Percentiles rank a stretch among this genome's conserved stretches.
Conservation (phyloP, 1,140 invertebrate species). For the Saxidomus purpurata region DNA sequence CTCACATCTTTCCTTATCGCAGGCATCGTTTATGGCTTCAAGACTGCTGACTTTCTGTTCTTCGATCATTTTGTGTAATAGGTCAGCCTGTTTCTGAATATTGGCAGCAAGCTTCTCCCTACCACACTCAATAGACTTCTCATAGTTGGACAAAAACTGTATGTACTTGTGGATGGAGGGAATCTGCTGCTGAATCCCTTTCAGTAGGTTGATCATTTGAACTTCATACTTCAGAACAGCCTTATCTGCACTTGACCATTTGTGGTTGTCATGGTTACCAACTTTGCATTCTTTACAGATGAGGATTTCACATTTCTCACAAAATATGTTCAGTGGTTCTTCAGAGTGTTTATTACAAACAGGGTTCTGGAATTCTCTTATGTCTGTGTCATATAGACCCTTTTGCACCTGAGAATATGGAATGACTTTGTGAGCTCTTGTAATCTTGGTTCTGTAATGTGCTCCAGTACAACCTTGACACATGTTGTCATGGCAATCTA, state of each 20-base stretch:
- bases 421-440: conserved; percentile 79
- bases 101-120: conserved; percentile 58
- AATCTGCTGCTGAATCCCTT: conserved; percentile 72
- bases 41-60: conserved; percentile 70
- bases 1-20: conserved; percentile 69
- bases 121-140: conserved; percentile 68
- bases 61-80: conserved; percentile 81
- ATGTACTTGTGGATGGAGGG: conserved; percentile 74
- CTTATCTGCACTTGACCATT: conserved; percentile 64
- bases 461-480: conserved; percentile 79
- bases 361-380: conserved; percentile 74
- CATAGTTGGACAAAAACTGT: conserved; percentile 75
- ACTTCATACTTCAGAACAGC: conserved; percentile 70
- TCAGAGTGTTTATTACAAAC: conserved; percentile 72
- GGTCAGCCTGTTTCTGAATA: conserved; percentile 76
- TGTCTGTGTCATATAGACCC: conserved; percentile 82
- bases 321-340: conserved; percentile 71
- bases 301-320: conserved; percentile 76
- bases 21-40: conserved; percentile 65
- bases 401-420: conserved; percentile 78
- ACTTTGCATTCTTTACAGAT: conserved; percentile 79
- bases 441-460: conserved; percentile 82
- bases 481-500: conserved; percentile 83
- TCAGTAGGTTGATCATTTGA: conserved; percentile 73
- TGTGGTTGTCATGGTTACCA: conserved; percentile 76